phyloP scores from a whole-genome alignment of 2,797 vertebrate genomes.

The Chelonia mydas region DNA sequence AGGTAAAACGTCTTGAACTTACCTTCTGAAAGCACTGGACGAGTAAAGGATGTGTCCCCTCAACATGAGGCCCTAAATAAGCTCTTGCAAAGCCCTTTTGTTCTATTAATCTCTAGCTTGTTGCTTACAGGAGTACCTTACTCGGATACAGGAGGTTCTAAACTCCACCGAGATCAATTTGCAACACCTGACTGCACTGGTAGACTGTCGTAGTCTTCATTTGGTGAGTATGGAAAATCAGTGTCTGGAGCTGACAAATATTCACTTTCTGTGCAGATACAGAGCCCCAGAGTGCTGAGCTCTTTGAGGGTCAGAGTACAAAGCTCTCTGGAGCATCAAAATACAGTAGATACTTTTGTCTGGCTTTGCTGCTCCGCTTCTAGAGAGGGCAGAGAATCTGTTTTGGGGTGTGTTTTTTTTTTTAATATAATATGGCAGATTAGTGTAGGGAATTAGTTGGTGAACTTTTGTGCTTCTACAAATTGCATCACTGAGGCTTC shows the following conservation, averaged over 20 bases:
- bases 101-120: background rate
- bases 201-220: constrained; percentile 97
- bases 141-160: constrained; percentile 91
- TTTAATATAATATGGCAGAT: background rate
- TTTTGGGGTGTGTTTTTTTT: background rate
- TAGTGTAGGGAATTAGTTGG: background rate
- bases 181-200: constrained; percentile 96
- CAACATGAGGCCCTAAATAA: background rate
- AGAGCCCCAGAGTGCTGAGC: background rate
- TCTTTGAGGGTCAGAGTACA: background rate
- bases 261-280: background rate
- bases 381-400: background rate
- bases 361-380: background rate
- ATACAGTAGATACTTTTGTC: background rate
- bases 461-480: background rate
- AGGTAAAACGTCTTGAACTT: constrained; percentile 80
- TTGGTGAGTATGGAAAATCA: constrained; percentile 86
- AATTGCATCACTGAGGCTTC: background rate
- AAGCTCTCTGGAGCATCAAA: background rate
- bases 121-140: constrained; percentile 85
- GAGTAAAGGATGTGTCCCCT: background rate
- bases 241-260: background rate
- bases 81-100: background rate
- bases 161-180: constrained; percentile 94
- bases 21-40: too few relatives aligned